These are phyloP conservation scores for Semicossyphus pulcher DNA, from an alignment of 2,113 vertebrate genomes.

Conservation along the genomic window DNA sequence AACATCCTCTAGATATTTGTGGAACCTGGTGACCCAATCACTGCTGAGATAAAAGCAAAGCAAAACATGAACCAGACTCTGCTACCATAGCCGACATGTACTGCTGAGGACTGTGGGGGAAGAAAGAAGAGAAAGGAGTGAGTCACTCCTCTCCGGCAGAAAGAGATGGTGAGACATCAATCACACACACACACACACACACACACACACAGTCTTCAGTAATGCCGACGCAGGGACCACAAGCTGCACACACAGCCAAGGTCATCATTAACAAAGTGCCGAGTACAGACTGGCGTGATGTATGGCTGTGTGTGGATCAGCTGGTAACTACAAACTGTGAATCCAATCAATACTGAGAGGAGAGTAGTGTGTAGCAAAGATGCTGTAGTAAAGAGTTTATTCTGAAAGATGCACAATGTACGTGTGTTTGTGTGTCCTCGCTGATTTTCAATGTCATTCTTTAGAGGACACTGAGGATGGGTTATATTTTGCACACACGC, in stretches of 20 bases:
- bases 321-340: neutral
- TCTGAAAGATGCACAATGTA: too few relatives aligned
- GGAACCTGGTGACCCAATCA: conserved; percentile 2
- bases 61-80: neutral
- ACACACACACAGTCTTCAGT: conserved; percentile 13
- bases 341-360: conserved; percentile 3
- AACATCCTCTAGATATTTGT: conserved; percentile 7
- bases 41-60: neutral
- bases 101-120: neutral
- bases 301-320: neutral
- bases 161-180: conserved; percentile 42
- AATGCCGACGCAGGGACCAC: conserved; percentile 9
- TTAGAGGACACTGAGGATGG: neutral
- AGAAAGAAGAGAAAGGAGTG: conserved; percentile 31
- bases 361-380: neutral
- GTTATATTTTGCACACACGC: neutral
- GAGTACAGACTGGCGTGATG: conserved; percentile 2
- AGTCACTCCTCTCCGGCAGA: conserved; percentile 58
- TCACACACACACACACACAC: conserved; percentile 16
- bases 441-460: neutral
- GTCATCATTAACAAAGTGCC: conserved; percentile 45
- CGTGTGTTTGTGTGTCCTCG: neutral
- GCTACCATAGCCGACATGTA: neutral
- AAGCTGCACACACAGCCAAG: conserved; percentile 32
- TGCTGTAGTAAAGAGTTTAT: neutral